A percentile compares a stretch with the other conserved stretches of the same genome.
phyloP scores from a whole-genome alignment of 2,888 invertebrate species.

The Agriopis marginaria region DNA sequence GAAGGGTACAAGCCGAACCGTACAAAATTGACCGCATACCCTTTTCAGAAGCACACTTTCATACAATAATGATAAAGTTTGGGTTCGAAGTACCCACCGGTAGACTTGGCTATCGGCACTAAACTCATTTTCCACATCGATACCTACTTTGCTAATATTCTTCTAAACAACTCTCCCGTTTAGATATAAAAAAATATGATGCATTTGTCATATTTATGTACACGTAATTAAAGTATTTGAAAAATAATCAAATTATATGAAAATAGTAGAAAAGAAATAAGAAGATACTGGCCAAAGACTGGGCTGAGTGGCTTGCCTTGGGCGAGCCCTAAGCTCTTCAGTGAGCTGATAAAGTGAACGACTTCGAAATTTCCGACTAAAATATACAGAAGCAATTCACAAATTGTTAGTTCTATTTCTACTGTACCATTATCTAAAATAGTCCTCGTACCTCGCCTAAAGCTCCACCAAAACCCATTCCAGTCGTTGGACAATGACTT shows the following conservation, averaged over 20 bases:
- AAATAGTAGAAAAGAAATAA: no score
- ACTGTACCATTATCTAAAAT: neutral
- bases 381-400: neutral
- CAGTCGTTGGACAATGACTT: conserved; percentile 70
- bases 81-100: conserved; percentile 8
- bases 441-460: conserved; percentile 16
- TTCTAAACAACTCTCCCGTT: no score
- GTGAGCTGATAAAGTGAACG: no score
- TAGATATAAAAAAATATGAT: no score
- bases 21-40: conserved; percentile 71
- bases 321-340: no score
- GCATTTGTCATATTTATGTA: no score
- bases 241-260: no score
- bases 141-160: neutral
- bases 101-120: neutral
- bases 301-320: no score
- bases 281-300: no score
- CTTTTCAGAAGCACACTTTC: conserved; percentile 59
- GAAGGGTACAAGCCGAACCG: conserved; percentile 72
- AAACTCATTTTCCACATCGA: neutral
- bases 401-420: neutral
- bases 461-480: conserved; percentile 62
- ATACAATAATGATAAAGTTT: conserved; percentile 17
- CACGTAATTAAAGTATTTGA: no score
- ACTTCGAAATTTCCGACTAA: no score